phyloP scores from a whole-genome alignment of 2,888 invertebrate genomes.

The Amblyjoppa proteus region DNA sequence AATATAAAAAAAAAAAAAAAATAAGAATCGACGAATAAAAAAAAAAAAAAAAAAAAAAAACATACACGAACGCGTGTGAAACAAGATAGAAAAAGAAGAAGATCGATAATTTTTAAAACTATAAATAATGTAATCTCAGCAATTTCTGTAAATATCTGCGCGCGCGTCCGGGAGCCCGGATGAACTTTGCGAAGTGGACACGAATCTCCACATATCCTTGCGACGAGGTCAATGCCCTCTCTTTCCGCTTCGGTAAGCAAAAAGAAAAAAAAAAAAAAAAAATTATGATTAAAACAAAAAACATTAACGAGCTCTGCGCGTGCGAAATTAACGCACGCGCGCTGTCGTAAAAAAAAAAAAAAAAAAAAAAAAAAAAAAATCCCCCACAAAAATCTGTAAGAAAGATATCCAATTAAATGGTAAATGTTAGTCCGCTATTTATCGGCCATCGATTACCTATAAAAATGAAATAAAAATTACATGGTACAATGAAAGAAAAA shows the following conservation, averaged over 20 bases:
- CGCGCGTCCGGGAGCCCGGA: slow-evolving; percentile 11
- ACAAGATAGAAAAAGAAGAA: slow-evolving; percentile 25
- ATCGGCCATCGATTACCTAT: slow-evolving; percentile 76
- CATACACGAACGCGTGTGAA: slow-evolving; percentile 8
- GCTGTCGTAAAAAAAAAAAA: slow-evolving; percentile 31
- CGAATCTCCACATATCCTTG: slow-evolving; percentile 40
- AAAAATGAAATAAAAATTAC: slow-evolving; percentile 79
- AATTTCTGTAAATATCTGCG: slow-evolving; percentile 31
- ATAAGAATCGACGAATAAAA: slow-evolving; percentile 30
- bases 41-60: slow-evolving; percentile 42
- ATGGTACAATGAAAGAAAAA: slow-evolving; percentile 68
- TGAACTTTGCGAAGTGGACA: slow-evolving; percentile 33
- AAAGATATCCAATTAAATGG: slow-evolving; percentile 35
- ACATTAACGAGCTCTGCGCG: slow-evolving; percentile 24
- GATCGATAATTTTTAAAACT: slow-evolving; percentile 4
- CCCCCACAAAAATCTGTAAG: slow-evolving; percentile 29
- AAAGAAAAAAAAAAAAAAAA: slow-evolving; percentile 54
- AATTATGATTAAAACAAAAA: slow-evolving; percentile 54
- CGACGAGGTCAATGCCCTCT: slow-evolving; percentile 6
- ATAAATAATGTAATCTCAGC: slow-evolving; percentile 20
- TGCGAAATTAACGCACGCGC: background rate
- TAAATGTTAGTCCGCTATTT: slow-evolving; percentile 81
- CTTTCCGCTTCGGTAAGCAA: slow-evolving; percentile 46
- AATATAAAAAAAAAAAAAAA: slow-evolving; percentile 34
- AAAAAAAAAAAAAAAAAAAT: slow-evolving; percentile 42